Base-by-base conservation (phyloP, 2,113 vertebrate genomes). In the Trogon surrucura region DNA sequence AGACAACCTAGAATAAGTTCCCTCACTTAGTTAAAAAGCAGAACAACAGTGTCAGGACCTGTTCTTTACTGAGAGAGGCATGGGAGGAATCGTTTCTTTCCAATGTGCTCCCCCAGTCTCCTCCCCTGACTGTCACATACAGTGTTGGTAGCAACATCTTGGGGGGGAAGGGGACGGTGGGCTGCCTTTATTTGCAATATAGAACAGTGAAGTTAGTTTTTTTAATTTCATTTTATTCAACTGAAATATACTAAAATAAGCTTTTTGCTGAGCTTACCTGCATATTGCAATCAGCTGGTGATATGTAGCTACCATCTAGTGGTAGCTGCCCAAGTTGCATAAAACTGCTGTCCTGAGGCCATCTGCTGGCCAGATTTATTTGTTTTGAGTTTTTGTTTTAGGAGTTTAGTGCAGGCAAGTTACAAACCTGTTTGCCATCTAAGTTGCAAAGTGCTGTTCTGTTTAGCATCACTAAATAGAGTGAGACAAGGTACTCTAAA, bases 241-340 rank as follows among this genome's bases (percentile, higher is more conserved):
- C 14, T 48, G 67, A 89, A 61, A 10, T 45, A 12, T 38, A 77
- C 51, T 22, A 29, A 61, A 60, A 47, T 19, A 6, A 54, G 36
- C 41, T 6, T 69, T 38, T 48, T 41, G 9, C 22, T 47, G 45
- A 41, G 15, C 8, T 50, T 51, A 8, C 22, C 8, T 47, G 29
- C 11, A 0, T 29, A 17, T 18, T 82, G 11, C 19, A 53, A 36
- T 95, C 67, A 58, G 34, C 85, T 70, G 64, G 71, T 84, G 72
- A 51, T 88, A 44, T 16, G 67, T 80, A 85, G 57, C 89, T 92
- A 62, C 98, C 98, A 97, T 88, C 98, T 98, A 97, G 97, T 97
- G 98, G 97, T 93, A 85, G 14, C 60, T 93, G 27, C 70, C 22
- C n/a, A 85, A 6, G 95, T 95, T 98, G 93, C 97, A 53, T 56